Evolutionary conservation across 2,888 invertebrate species (phyloP).

Genomic region (Microplitis manilae): DNA sequence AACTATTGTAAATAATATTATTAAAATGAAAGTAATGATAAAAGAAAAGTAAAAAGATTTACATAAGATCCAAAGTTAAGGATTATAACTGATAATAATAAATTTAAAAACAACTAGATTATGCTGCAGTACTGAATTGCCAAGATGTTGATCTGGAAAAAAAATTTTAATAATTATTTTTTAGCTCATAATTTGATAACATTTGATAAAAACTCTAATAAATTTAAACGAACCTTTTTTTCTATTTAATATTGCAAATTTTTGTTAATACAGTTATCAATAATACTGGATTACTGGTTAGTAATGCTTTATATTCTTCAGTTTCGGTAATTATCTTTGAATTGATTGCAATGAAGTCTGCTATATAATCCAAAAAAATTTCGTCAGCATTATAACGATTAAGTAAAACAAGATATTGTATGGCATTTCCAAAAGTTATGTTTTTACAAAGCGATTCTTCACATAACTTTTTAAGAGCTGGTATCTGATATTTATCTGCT

Average conservation of each 20-base stretch:
- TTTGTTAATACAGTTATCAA: neutral
- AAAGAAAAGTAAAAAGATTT: too few relatives aligned
- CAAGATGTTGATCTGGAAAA: too few relatives aligned
- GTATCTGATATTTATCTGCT: constrained; percentile 21
- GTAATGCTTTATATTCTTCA: neutral
- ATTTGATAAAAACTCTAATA: neutral
- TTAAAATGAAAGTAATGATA: too few relatives aligned
- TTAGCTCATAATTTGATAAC: too few relatives aligned
- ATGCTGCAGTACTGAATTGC: too few relatives aligned
- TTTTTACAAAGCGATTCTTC: neutral
- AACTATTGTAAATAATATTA: too few relatives aligned
- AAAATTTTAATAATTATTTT: too few relatives aligned
- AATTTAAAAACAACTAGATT: too few relatives aligned
- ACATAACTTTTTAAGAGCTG: constrained; percentile 11
- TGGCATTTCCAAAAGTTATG: constrained; percentile 21
- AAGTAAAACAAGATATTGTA: neutral
- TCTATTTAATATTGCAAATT: neutral
- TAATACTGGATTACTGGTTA: neutral
- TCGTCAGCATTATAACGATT: neutral
- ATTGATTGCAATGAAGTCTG: neutral
- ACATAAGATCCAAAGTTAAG: too few relatives aligned
- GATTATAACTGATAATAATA: too few relatives aligned
- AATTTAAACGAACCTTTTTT: neutral
- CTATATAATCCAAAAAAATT: neutral
- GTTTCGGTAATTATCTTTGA: neutral